A percentile compares a stretch with the other conserved stretches of the same genome.
These are phyloP conservation scores for Megalops cyprinoides DNA, from an alignment of 2,797 vertebrate genomes.

Conservation along the genomic window DNA sequence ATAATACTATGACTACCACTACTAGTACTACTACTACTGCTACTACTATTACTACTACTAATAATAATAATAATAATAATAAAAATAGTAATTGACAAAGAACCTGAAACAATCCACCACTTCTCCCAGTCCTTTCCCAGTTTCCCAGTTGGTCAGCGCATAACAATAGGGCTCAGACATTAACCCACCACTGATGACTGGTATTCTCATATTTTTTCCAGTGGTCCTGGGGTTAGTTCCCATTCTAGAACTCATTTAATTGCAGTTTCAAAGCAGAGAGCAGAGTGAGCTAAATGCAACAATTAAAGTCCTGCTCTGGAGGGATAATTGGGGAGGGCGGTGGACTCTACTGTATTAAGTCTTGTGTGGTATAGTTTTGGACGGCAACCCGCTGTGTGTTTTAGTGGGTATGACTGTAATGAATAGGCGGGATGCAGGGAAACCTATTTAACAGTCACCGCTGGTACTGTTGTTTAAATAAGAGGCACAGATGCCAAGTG, in stretches of 20 bases:
- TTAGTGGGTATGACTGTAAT: conserved; percentile 6
- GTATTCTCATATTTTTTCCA: too few relatives aligned
- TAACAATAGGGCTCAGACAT: background rate
- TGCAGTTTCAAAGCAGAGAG: conserved; percentile 8
- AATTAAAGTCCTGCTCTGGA: conserved; percentile 49
- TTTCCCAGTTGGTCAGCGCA: background rate
- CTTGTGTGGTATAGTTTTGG: conserved; percentile 19
- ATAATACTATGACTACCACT: background rate
- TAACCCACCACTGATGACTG: too few relatives aligned
- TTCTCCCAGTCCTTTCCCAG: too few relatives aligned
- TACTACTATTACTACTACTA: background rate
- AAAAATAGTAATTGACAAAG: background rate
- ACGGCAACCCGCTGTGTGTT: conserved; percentile 16
- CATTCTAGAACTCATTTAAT: conserved; percentile 38
- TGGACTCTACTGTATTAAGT: conserved; percentile 19
- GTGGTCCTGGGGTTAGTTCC: conserved; percentile 46
- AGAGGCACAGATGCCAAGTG: conserved; percentile 46
- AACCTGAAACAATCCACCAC: too few relatives aligned
- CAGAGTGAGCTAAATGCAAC: conserved; percentile 56
- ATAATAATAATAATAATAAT: background rate
- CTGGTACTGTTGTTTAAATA: conserved; percentile 46
- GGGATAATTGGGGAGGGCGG: background rate
- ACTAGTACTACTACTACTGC: background rate
- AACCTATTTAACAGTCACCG: conserved; percentile 45
- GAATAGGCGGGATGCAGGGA: conserved; percentile 50